phyloP scores from a whole-genome alignment of 2,797 vertebrate genomes.

The Rhinoraja longicauda region DNA sequence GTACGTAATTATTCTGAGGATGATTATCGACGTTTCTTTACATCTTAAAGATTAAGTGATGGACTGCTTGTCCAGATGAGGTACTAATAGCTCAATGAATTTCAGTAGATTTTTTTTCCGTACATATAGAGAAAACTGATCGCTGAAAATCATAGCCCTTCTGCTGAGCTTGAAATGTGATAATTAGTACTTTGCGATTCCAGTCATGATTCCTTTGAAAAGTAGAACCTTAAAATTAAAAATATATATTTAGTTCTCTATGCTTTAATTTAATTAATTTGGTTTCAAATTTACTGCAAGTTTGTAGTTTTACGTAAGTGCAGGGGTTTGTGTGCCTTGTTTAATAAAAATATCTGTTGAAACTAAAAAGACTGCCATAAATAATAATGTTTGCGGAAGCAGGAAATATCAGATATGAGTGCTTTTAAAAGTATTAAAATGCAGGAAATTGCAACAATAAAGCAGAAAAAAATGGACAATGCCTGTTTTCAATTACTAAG shows the following conservation, averaged over 20 bases:
- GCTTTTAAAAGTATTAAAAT: not conserved
- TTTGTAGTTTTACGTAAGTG: not conserved
- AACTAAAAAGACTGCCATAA: not conserved
- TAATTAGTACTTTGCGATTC: not conserved
- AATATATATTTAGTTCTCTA: not conserved
- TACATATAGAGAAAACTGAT: not conserved
- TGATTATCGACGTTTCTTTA: not conserved
- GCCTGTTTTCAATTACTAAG: not conserved
- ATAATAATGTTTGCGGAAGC: not conserved
- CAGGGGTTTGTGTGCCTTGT: not conserved
- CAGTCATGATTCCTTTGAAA: not conserved
- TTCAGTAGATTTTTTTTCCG: not conserved
- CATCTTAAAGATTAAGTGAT: not conserved
- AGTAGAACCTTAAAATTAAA: not conserved
- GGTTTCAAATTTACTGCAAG: not conserved
- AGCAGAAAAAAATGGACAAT: too few relatives aligned
- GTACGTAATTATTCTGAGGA: too few relatives aligned
- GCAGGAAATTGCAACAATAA: not conserved
- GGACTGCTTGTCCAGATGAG: not conserved
- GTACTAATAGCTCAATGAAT: not conserved
- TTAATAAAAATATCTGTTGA: not conserved
- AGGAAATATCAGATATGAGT: not conserved
- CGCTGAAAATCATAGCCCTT: not conserved
- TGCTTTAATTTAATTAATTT: not conserved
- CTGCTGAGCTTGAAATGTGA: not conserved